Percentiles rank a stretch among this genome's conserved stretches.
These are phyloP conservation scores for Enhydra lutris DNA, from an alignment of 2,113 vertebrate species.

Conservation along the genomic window DNA sequence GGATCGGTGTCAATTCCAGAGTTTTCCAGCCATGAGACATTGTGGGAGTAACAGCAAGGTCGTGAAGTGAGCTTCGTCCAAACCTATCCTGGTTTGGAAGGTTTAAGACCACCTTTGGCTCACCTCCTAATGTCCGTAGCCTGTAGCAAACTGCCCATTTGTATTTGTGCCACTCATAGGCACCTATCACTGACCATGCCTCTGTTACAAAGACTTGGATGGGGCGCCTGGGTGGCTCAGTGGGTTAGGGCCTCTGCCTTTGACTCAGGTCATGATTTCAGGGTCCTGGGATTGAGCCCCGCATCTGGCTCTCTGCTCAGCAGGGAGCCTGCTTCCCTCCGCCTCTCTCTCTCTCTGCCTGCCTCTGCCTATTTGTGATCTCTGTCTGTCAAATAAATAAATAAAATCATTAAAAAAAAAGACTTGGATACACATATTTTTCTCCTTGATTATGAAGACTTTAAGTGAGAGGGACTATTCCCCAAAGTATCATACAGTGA, in stretches of 20 bases:
- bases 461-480: not conserved
- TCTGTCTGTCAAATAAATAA: too few species aligned
- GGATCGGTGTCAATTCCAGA: not conserved
- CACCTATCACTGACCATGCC: not conserved
- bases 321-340: too few species aligned
- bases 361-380: too few species aligned
- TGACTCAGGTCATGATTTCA: too few species aligned
- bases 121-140: not conserved
- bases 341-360: too few species aligned
- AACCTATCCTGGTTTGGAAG: not conserved
- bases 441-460: not conserved
- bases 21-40: not conserved
- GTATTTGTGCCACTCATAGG: not conserved
- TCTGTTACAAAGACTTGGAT: not conserved
- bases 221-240: too few species aligned
- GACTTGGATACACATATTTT: not conserved
- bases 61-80: accelerated
- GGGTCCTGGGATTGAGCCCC: too few species aligned
- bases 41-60: not conserved
- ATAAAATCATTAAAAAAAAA: not conserved
- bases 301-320: too few species aligned
- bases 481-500: not conserved
- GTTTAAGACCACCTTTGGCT: not conserved
- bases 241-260: too few species aligned
- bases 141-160: not conserved